phyloP scores from a whole-genome alignment of 2,888 invertebrate species.

The Aphidoletes aphidimyza region DNA sequence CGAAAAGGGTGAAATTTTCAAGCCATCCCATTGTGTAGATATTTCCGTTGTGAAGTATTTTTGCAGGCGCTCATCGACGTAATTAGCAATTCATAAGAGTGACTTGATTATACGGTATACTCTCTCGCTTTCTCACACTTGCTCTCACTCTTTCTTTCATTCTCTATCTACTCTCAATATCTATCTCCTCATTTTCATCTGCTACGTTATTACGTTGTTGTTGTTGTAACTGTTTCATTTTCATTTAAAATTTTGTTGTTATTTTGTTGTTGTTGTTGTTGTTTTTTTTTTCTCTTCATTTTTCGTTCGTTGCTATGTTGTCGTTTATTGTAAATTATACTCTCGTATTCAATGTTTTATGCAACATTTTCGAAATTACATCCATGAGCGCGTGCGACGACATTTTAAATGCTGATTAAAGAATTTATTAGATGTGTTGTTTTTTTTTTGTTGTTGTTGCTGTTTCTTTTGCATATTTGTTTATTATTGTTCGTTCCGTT shows the following conservation, averaged over 20 bases:
- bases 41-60: conserved; percentile 5
- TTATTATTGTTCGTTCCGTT: no score
- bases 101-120: conserved; percentile 33
- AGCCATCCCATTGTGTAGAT: conserved; percentile 6
- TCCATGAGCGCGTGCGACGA: conserved; percentile 33
- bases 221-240: no score
- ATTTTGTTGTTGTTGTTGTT: not conserved
- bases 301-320: not conserved
- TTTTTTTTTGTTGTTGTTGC: not conserved
- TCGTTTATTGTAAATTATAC: not conserved
- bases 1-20: conserved; percentile 37
- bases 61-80: conserved; percentile 36
- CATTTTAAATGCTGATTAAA: conserved; percentile 22
- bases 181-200: not conserved
- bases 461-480: not conserved
- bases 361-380: conserved; percentile 13
- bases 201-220: no score
- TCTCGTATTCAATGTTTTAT: conserved; percentile 23
- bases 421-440: conserved; percentile 51
- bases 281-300: not conserved
- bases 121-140: not conserved
- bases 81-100: conserved; percentile 49
- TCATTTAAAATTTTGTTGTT: no score
- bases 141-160: not conserved
- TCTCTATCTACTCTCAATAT: not conserved